Percentiles rank a stretch among this genome's conserved stretches.
Conservation (phyloP, 2,797 vertebrate genomes). For the Rhincodon typus region DNA sequence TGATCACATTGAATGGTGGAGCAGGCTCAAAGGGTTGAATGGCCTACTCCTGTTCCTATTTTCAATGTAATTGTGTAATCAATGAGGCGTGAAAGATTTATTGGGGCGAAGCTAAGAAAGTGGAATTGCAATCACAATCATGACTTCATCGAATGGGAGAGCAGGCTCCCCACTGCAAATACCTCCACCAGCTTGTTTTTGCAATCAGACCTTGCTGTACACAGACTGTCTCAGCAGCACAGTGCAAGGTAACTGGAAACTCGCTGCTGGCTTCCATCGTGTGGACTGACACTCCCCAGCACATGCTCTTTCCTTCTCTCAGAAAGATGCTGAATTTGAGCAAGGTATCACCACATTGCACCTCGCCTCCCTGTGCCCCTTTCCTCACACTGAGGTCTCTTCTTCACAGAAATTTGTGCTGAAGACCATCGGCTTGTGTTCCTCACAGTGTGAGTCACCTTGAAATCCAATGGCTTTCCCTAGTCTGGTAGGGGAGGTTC, state of each 20-base stretch:
- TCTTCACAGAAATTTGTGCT: background rate
- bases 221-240: background rate
- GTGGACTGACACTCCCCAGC: background rate
- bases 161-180: too few relatives aligned
- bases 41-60: too few relatives aligned
- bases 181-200: background rate
- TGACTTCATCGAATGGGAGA: too few relatives aligned
- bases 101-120: too few relatives aligned
- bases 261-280: background rate
- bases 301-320: background rate
- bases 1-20: too few relatives aligned
- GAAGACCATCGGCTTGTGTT: background rate
- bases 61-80: too few relatives aligned
- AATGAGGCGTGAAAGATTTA: too few relatives aligned
- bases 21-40: too few relatives aligned
- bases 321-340: background rate
- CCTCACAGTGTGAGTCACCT: background rate
- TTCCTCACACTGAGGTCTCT: background rate
- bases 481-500: background rate
- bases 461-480: background rate
- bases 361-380: background rate
- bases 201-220: background rate
- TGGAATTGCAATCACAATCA: too few relatives aligned
- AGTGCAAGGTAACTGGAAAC: background rate
- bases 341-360: background rate